Evolutionary conservation across 2,113 vertebrate genomes (phyloP), one percentile per base, ranked within the genome.

Genomic region (Sciurus niger): DNA sequence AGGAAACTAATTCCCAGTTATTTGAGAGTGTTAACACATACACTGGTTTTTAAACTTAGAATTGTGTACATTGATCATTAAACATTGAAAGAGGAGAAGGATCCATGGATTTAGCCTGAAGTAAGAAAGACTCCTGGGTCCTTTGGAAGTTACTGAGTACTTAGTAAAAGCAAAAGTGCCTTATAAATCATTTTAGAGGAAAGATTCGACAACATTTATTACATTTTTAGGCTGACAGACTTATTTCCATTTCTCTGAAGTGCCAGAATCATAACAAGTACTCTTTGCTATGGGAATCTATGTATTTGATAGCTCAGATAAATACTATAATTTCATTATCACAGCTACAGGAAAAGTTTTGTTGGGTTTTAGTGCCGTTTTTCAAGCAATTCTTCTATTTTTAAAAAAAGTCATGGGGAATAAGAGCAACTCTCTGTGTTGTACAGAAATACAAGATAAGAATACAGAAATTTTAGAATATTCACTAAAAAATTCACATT

Each of bases 141-240:
- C 55, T 93, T 67, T 65, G 32, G 22, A 96, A 78, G 70, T 76
- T 53, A 80, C 28, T 67, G 84, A 80, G 89, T 67, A 43, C 53
- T 89, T 63, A n/a, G 20, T 74, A 68, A 96, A 87, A 80, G 46
- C n/a, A 34, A 84, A 91, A 37, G 77, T 55, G 11, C 32, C 37
- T 92, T 74, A 25, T 65, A 82, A 95, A 95, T 90, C 28, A 95
- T 16, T 90, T 90, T 85, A 79, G 17, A 94, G 78, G n/a, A 37
- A 11, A 91, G 20, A 46, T 63, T 58, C 63, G 67, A 74, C 34
- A 93, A 74, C 37, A 91, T 53, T 85, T 93, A 78, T 77, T 83
- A 79, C 58, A 53, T 70, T 46, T 83, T 83, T 88, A 63, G 53
- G 25, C 22, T 12, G 6, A 63, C 17, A 48, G 37, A 60, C 89